phyloP scores from a whole-genome alignment of 2,113 vertebrate species.

The Gobiocypris rarus region DNA sequence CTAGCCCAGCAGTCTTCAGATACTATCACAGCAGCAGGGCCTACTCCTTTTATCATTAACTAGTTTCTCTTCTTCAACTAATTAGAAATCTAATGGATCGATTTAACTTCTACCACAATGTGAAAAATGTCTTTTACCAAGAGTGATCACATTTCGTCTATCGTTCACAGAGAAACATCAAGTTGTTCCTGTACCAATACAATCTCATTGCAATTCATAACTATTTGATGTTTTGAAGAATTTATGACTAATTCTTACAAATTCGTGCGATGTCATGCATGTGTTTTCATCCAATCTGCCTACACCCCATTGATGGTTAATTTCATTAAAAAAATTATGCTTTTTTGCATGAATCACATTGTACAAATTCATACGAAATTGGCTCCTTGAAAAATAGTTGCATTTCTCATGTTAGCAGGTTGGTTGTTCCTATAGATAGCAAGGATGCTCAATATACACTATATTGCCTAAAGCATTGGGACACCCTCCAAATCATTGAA shows the following conservation, averaged over 20 bases:
- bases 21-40: conserved; percentile 38
- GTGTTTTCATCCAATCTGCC: neutral
- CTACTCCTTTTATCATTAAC: conserved; percentile 75
- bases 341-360: neutral
- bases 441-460: too few relatives aligned
- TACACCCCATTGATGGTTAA: too few relatives aligned
- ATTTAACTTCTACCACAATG: conserved; percentile 73
- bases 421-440: neutral
- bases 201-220: neutral
- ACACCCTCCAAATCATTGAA: too few relatives aligned
- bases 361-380: neutral
- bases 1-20: conserved; percentile 42
- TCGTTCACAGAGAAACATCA: conserved; percentile 11
- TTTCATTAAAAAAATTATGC: neutral
- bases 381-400: neutral
- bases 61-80: conserved; percentile 75
- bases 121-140: conserved; percentile 57
- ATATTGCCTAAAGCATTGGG: too few relatives aligned
- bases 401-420: neutral
- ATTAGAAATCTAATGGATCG: conserved; percentile 80
- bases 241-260: neutral
- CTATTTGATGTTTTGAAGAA: neutral
- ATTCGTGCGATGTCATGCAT: too few relatives aligned
- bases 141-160: conserved; percentile 32
- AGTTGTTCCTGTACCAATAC: neutral